These are phyloP conservation scores for Lamellibrachia columna DNA, from an alignment of 2,888 invertebrate genomes.

Conservation along the genomic window DNA sequence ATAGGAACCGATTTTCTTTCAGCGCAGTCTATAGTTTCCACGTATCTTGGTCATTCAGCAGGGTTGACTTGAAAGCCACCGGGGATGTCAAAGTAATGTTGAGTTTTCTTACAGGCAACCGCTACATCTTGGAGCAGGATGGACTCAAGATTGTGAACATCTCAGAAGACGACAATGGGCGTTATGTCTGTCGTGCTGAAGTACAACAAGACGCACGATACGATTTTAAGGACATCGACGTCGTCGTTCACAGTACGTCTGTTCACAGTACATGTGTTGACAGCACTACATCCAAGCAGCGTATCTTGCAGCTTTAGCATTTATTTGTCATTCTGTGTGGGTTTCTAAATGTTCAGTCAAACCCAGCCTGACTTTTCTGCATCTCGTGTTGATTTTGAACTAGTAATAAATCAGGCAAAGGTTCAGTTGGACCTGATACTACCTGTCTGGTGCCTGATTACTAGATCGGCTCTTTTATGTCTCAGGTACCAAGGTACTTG, in stretches of 20 bases:
- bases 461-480: neutral
- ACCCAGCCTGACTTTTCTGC: neutral
- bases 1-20: too few species aligned
- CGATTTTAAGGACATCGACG: constrained; percentile 34
- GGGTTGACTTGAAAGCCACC: neutral
- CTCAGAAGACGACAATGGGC: constrained; percentile 43
- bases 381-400: neutral
- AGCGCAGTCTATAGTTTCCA: neutral
- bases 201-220: constrained; percentile 37
- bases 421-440: neutral
- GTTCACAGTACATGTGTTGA: neutral
- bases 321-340: neutral
- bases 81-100: neutral
- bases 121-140: constrained; percentile 34
- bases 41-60: neutral
- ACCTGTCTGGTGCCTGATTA: neutral
- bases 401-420: neutral
- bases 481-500: neutral
- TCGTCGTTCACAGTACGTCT: constrained; percentile 44
- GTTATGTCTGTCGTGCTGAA: constrained; percentile 43
- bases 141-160: constrained; percentile 45
- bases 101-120: constrained; percentile 31
- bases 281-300: neutral
- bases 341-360: neutral
- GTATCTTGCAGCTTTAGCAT: neutral